These are phyloP conservation scores for Caenorhabditis sp. DNA, from an alignment of 2,888 invertebrate genomes.

Conservation along the genomic window DNA sequence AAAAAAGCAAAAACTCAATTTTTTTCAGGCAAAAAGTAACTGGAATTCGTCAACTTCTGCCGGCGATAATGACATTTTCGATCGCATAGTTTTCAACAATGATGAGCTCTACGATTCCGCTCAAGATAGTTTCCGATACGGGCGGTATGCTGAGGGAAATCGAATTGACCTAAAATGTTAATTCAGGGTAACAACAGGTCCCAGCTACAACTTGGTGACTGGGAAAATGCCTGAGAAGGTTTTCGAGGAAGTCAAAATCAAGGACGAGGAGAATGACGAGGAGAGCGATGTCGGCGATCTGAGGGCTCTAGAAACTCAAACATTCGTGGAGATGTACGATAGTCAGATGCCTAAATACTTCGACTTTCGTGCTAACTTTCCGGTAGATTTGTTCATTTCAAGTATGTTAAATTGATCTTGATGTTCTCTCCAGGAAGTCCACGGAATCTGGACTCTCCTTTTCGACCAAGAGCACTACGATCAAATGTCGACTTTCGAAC, in stretches of 20 bases:
- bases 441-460: conserved; percentile 56
- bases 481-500: conserved; percentile 46
- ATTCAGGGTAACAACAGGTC: conserved; percentile 52
- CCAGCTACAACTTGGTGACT: conserved; percentile 55
- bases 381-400: neutral
- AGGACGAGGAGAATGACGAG: conserved; percentile 50
- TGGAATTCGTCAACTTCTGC: neutral
- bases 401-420: neutral
- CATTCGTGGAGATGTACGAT: conserved; percentile 33
- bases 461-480: conserved; percentile 49
- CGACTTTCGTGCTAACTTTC: conserved; percentile 43
- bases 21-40: conserved; percentile 32
- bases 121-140: conserved; percentile 61
- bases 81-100: conserved; percentile 21
- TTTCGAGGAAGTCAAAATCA: conserved; percentile 22
- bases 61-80: neutral
- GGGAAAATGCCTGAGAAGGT: conserved; percentile 59
- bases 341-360: conserved; percentile 61
- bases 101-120: conserved; percentile 45
- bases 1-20: too few species aligned
- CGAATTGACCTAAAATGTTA: too few species aligned
- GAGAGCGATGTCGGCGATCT: conserved; percentile 39
- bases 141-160: conserved; percentile 26
- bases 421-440: conserved; percentile 48
- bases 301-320: conserved; percentile 9